Conservation (phyloP, 2,113 vertebrate species). For the Meriones unguiculatus region DNA sequence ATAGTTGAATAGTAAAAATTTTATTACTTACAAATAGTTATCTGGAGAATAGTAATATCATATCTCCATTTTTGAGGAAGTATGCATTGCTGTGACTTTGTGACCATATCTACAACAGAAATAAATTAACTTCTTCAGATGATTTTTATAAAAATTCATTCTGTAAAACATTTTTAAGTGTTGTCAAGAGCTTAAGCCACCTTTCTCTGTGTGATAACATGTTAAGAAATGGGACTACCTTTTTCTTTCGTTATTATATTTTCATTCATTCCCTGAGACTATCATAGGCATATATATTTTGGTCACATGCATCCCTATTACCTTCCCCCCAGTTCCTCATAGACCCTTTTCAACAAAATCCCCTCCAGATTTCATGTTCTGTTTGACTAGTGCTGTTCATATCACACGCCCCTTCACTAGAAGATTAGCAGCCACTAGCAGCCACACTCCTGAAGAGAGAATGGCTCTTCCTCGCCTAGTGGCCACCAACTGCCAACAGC, state of each 20-base stretch:
- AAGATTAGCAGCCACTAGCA: not conserved
- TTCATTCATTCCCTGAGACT: not conserved
- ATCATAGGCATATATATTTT: not conserved
- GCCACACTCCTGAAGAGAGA: not conserved
- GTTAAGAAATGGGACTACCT: not conserved
- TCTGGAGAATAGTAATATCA: not conserved
- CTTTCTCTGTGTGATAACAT: not conserved
- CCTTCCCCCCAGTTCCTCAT: not conserved
- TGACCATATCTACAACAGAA: not conserved
- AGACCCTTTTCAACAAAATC: not conserved
- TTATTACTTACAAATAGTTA: not conserved
- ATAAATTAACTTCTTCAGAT: slow-evolving; percentile 30
- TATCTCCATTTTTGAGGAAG: slow-evolving; percentile 8
- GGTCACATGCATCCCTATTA: not conserved
- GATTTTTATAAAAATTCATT: not conserved
- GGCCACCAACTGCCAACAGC: not conserved
- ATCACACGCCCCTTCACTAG: not conserved
- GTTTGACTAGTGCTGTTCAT: not conserved
- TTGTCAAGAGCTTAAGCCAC: slow-evolving; percentile 51
- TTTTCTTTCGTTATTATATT: not conserved
- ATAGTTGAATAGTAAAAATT: not conserved
- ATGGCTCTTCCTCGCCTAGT: not conserved
- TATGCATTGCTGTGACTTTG: not conserved
- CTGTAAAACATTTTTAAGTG: not conserved
- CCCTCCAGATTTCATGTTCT: not conserved